Conservation (phyloP, 2,888 invertebrate genomes). For the Aradus depressus region DNA sequence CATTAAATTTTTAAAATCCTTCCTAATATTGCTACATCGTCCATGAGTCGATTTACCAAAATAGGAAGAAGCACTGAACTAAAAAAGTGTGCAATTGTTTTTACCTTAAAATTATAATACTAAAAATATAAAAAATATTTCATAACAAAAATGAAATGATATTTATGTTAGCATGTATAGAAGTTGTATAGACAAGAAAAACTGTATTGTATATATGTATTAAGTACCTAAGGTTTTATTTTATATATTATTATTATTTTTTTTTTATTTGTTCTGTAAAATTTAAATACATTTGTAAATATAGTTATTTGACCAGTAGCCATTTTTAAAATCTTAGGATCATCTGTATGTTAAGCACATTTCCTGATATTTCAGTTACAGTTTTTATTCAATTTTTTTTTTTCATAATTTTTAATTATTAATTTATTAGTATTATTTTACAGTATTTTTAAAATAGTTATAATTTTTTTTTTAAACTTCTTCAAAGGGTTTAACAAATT, state of each 20-base stretch:
- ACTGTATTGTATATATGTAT: slow-evolving; percentile 21
- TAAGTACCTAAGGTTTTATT: not conserved
- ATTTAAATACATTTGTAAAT: not conserved
- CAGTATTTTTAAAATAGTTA: too few species aligned
- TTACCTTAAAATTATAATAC: slow-evolving; percentile 21
- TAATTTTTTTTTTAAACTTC: too few species aligned
- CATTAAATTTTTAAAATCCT: slow-evolving; percentile 16
- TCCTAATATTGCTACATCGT: slow-evolving; percentile 20
- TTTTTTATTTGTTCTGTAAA: not conserved
- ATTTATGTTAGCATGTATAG: slow-evolving; percentile 26
- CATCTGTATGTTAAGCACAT: too few species aligned
- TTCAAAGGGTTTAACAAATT: slow-evolving; percentile 1
- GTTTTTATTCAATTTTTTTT: too few species aligned
- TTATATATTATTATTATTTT: not conserved
- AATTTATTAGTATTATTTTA: too few species aligned
- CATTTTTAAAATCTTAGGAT: too few species aligned
- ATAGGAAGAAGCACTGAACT: slow-evolving; percentile 1
- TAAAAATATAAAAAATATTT: slow-evolving; percentile 9
- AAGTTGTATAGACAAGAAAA: slow-evolving; percentile 23
- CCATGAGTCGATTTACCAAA: slow-evolving; percentile 10
- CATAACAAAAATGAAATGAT: slow-evolving; percentile 23
- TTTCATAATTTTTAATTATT: too few species aligned
- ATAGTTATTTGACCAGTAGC: too few species aligned
- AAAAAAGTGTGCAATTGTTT: slow-evolving; percentile 26
- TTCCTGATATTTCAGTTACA: too few species aligned